Base-by-base conservation (phyloP, 2,888 invertebrate species). In the Deroplatys truncata region DNA sequence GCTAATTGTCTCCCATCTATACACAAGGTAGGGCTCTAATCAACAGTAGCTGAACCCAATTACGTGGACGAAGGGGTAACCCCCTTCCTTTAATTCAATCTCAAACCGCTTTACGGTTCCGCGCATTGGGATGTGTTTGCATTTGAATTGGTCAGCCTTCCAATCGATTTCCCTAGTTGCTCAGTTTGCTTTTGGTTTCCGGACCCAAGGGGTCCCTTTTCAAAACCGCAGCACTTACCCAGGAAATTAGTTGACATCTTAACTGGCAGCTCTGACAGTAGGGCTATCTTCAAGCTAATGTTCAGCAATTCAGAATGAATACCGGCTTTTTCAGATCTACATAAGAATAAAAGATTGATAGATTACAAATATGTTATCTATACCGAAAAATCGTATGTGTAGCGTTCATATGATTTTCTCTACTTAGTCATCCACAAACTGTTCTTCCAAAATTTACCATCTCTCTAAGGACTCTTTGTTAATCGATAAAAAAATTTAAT, bases 31-130 rank as follows among this genome's bases (percentile, higher is more conserved):
- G 56, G 56, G 56, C 56, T 72, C 20, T 72, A 72, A 72, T 72
- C 56, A 72, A 72, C 56, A 72, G 56, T 72, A 72, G 16, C 56
- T 72, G 56, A 72, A 72, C 56, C 56, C 56, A 72, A 72, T 72
- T 72, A 72, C 16, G 56, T 25, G 56, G 25, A 16, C 56, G 56
- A 72, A 72, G 56, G 56, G 56, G 56, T 16, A 25, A 72, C 20
- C 56, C 43, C 56, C 56, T 72, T 72, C 56, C 56, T 82, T 86
- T 16, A 43, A 86, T 82, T 82, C 31, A 29, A 16, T 82, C 86
- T 86, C 86, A 86, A 86, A 29, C 43, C 82, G 82, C 86, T 86
- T 86, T 86, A 86, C 31, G 82, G 82, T 86, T 86, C 49, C 28
- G 43, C 85, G 56, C 28, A 28, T 85, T 7, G 86, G 82, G 82